A percentile compares a stretch with the other conserved stretches of the same genome.
phyloP scores from a whole-genome alignment of 2,888 invertebrate genomes.

The Fragum fragum region DNA sequence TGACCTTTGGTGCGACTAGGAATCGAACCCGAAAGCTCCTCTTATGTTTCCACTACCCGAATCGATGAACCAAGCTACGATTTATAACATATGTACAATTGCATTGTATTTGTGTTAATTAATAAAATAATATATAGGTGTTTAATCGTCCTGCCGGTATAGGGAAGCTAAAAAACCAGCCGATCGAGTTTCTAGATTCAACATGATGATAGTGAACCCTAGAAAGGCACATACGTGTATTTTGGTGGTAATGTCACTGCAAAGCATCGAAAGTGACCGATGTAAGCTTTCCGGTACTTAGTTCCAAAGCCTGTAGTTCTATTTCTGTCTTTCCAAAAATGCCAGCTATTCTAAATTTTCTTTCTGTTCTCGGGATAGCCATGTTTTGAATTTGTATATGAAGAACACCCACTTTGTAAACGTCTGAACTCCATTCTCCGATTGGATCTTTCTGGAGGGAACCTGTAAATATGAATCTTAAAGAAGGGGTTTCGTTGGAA shows the following conservation, averaged over 20 bases:
- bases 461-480: not conserved
- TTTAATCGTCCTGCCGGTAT: no score
- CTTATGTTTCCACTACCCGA: no score
- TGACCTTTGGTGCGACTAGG: no score
- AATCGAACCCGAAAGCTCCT: no score
- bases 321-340: slow-evolving; percentile 27
- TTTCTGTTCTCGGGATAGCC: not conserved
- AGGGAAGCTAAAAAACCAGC: no score
- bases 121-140: no score
- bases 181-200: no score
- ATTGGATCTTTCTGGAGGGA: not conserved
- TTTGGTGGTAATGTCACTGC: not conserved
- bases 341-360: slow-evolving; percentile 3
- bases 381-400: slow-evolving; percentile 1
- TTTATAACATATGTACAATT: no score
- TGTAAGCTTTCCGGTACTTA: slow-evolving; percentile 20
- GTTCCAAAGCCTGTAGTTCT: slow-evolving; percentile 10
- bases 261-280: slow-evolving; percentile 18
- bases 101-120: no score
- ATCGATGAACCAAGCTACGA: no score
- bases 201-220: no score
- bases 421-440: not conserved
- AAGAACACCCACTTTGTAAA: not conserved
- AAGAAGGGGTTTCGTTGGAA: not conserved
- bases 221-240: no score